Evolutionary conservation across 2,888 invertebrate species (phyloP).

Genomic region (Vanessa cardui): DNA sequence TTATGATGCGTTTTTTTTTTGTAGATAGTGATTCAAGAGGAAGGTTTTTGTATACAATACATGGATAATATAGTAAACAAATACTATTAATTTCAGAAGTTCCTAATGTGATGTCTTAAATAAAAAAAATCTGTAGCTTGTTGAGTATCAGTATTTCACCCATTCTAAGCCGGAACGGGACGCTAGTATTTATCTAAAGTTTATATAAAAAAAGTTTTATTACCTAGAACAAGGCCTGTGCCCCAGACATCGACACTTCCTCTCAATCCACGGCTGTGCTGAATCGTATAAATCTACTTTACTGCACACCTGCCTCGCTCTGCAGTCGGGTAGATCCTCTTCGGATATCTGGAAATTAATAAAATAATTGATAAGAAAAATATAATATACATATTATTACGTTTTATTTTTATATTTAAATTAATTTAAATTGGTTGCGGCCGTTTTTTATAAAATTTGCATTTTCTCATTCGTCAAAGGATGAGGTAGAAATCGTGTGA

Average conservation of each 20-base stretch:
- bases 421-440: not conserved
- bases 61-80: too few species aligned
- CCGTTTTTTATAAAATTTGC: constrained; percentile 1
- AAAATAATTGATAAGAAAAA: constrained; percentile 4
- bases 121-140: too few species aligned
- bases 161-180: too few species aligned
- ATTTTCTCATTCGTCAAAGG: constrained; percentile 9
- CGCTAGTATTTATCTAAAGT: not conserved
- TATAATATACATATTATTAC: too few species aligned
- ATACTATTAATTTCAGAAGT: too few species aligned
- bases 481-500: constrained; percentile 17
- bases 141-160: too few species aligned
- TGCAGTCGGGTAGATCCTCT: constrained; percentile 90
- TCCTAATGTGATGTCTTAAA: too few species aligned
- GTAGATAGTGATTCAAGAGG: too few species aligned
- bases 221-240: constrained; percentile 87
- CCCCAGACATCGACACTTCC: constrained; percentile 91
- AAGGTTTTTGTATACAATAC: too few species aligned
- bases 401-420: too few species aligned
- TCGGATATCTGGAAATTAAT: constrained; percentile 86
- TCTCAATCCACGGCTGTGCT: constrained; percentile 91
- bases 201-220: constrained; percentile 22
- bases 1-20: too few species aligned
- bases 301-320: constrained; percentile 91
- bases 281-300: constrained; percentile 93